Conservation (phyloP, 2,113 vertebrate genomes). For the Lophura nycthemera region DNA sequence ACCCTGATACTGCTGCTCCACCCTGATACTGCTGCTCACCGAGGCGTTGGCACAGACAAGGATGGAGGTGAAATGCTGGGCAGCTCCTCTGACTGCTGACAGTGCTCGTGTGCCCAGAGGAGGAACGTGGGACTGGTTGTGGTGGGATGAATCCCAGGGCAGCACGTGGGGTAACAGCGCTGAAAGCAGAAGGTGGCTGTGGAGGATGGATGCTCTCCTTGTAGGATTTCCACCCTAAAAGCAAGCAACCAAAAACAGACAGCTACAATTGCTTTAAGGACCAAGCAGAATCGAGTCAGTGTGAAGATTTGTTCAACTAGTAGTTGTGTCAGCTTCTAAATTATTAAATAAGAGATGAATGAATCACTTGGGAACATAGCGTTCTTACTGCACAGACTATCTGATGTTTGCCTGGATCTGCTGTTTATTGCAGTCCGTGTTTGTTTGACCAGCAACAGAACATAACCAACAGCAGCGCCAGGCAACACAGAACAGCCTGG, state of each 20-base stretch:
- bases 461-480: rapidly evolving
- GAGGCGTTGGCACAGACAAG: neutral
- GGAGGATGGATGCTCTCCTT: neutral
- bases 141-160: neutral
- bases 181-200: neutral
- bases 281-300: neutral
- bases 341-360: slow-evolving; percentile 17
- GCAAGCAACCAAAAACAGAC: neutral
- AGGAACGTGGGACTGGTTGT: rapidly evolving
- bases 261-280: neutral
- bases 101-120: rapidly evolving
- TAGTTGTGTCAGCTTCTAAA: neutral
- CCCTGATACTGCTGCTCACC: neutral
- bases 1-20: neutral
- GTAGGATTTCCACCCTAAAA: neutral
- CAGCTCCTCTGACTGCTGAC: neutral
- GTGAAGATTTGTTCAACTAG: neutral
- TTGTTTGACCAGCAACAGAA: neutral
- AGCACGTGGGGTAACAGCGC: rapidly evolving
- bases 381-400: neutral
- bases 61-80: neutral
- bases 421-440: slow-evolving; percentile 8
- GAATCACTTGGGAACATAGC: slow-evolving; percentile 28
- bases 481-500: neutral
- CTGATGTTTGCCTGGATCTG: neutral